Evolutionary conservation across 2,888 invertebrate genomes (phyloP), one percentile per base, ranked within the genome.

Genomic region (Trileptium ribeirensis): DNA sequence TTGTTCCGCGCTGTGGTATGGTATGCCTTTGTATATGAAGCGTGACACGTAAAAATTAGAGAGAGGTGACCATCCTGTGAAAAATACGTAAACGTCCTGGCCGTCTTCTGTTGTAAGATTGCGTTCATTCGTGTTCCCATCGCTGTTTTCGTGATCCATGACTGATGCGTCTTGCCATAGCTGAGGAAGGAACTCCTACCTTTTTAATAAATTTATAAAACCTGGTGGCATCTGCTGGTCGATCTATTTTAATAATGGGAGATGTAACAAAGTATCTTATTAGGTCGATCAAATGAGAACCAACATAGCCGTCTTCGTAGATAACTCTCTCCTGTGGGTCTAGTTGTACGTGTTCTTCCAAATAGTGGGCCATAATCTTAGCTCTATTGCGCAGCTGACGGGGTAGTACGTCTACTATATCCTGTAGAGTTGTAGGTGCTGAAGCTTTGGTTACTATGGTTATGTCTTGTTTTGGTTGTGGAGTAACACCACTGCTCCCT

Each of bases 321-420:
- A 70, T 31, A 8, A 70, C 37, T 8, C 31, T 8, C 31, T 70
- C 34, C n/a, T 70, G 74, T 15, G 8, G 8, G 31, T 70, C 31
- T 19, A 70, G 37, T 19, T 8, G 8, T 34, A 70, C n/a, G n/a
- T 70, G 74, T 15, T 36, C 74, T 70, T 70, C 74, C 8, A 70
- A 31, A 36, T 70, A 70, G 31, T 70, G 74, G 31, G 37, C 34
- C 8, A 70, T 8, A 15, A 70, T 36, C n/a, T 70, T 70, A 34
- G 74, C 74, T 70, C n/a, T 70, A 36, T 70, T 70, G 19, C 31
- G 74, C 19, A 34, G 8, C 8, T 70, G 74, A 34, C 37, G 33
- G 31, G 74, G 74, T 70, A 70, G 8, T 19, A 70, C 34, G 74
- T 70, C 74, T 70, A 36, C 74, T 19, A 70, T 70, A 31, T 70